Conservation (phyloP, 2,113 vertebrate species). For the Casuarius casuarius region DNA sequence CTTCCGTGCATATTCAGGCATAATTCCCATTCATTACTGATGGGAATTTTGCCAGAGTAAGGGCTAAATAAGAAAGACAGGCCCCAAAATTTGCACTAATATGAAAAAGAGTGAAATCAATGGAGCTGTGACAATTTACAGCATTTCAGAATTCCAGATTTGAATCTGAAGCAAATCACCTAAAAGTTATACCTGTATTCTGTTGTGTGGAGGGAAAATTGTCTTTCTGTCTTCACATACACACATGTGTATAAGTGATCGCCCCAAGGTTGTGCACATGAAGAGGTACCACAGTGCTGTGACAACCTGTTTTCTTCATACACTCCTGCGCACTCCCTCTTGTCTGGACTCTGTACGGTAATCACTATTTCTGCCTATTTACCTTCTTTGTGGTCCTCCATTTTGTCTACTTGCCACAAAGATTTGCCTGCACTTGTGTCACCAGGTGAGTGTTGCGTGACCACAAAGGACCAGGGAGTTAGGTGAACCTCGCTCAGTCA, state of each 20-base stretch:
- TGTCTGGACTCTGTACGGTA: neutral
- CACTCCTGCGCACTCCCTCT: neutral
- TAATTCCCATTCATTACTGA: neutral
- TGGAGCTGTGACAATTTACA: neutral
- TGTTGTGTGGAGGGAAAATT: neutral
- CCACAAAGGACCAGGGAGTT: neutral
- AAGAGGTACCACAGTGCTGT: neutral
- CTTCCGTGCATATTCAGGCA: neutral
- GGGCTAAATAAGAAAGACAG: neutral
- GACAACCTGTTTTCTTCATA: neutral
- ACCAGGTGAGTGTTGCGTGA: neutral
- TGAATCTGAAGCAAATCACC: neutral
- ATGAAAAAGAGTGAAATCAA: neutral
- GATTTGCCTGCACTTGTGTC: neutral
- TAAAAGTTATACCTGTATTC: neutral
- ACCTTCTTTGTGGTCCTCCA: neutral
- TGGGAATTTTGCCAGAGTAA: neutral
- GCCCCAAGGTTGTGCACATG: neutral
- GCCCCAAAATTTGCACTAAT: neutral
- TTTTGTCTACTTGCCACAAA: neutral
- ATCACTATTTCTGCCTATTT: neutral
- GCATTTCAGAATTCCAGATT: neutral
- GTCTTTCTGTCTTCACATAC: neutral
- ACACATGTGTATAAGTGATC: accelerated
- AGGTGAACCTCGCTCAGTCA: neutral